Conservation (phyloP, 2,113 vertebrate species). For the Thalassoma bifasciatum region DNA sequence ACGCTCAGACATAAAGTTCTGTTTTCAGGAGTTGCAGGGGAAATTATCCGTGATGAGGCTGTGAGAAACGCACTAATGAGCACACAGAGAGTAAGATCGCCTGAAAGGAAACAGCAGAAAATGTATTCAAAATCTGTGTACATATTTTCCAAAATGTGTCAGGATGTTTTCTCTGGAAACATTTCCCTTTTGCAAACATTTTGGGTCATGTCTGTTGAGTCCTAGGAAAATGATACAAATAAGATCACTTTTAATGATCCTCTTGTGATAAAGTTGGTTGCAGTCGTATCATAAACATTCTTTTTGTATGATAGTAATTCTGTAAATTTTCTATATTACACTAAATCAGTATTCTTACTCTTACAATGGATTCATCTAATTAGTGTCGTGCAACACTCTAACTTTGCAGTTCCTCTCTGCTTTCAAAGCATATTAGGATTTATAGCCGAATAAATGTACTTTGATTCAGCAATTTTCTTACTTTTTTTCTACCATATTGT, state of each 20-base stretch:
- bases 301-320: no score
- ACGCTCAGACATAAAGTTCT: conserved; percentile 34
- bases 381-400: background rate
- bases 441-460: conserved; percentile 7
- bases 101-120: conserved; percentile 25
- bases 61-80: conserved; percentile 49
- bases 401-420: background rate
- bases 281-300: background rate
- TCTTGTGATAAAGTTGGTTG: background rate
- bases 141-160: conserved; percentile 25
- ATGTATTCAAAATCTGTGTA: conserved; percentile 18
- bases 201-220: background rate
- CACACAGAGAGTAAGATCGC: conserved; percentile 22
- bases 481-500: background rate
- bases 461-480: background rate
- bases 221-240: background rate
- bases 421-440: background rate
- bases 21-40: conserved; percentile 36
- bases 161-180: background rate
- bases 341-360: background rate
- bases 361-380: background rate
- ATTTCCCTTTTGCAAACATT: background rate
- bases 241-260: background rate
- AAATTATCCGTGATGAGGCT: conserved; percentile 33
- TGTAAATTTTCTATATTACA: no score